Evolutionary conservation across 2,797 vertebrate genomes (phyloP).

Genomic region (Brachyrhaphis roseni): DNA sequence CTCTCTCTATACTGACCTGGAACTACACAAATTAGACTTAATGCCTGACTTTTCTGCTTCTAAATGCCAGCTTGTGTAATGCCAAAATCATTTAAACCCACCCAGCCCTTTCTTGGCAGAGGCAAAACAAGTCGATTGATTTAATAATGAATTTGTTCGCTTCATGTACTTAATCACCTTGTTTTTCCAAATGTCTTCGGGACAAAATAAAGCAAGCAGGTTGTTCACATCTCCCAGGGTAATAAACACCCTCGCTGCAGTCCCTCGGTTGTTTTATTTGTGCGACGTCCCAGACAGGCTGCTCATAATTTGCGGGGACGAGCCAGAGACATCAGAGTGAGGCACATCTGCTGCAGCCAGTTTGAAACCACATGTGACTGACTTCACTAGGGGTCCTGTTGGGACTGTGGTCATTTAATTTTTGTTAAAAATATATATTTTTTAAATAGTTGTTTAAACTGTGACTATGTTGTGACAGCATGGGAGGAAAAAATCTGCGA

Average conservation of each 20-base stretch:
- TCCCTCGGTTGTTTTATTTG: conserved; percentile 5
- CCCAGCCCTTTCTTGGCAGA: conserved; percentile 18
- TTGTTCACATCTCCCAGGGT: conserved; percentile 16
- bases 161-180: conserved; percentile 27
- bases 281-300: conserved; percentile 7
- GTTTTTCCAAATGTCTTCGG: conserved; percentile 12
- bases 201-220: conserved; percentile 12
- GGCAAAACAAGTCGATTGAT: conserved; percentile 19
- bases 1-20: conserved; percentile 1
- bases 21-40: conserved; percentile 23
- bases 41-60: conserved; percentile 14
- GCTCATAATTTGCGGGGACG: conserved; percentile 12
- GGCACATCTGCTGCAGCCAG: conserved; percentile 20
- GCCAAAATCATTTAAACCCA: conserved; percentile 26
- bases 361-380: neutral
- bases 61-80: conserved; percentile 37
- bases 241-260: conserved; percentile 20
- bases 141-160: conserved; percentile 33
- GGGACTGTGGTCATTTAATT: too few relatives aligned
- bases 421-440: too few relatives aligned
- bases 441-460: too few relatives aligned
- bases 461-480: too few relatives aligned
- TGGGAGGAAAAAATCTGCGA: too few relatives aligned
- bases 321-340: conserved; percentile 14
- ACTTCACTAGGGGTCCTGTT: neutral